These are phyloP conservation scores for Macropus fuliginosus DNA, from an alignment of 2,797 vertebrate genomes.

Conservation along the genomic window DNA sequence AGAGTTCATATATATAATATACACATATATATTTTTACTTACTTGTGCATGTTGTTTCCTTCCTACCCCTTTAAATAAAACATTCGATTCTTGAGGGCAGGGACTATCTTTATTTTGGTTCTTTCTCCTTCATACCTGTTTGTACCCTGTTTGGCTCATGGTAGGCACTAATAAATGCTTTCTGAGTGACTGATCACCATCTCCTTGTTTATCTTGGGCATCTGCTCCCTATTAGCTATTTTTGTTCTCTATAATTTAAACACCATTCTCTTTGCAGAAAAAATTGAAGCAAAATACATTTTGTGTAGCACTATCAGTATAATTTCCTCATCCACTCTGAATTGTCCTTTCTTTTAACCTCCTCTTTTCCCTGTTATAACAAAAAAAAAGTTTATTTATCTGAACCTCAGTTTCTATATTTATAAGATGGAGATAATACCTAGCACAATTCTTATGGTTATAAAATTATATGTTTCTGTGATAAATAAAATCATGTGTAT, in stretches of 20 bases:
- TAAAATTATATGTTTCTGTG: neutral
- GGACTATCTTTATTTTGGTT: neutral
- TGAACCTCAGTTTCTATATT: neutral
- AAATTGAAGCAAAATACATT: neutral
- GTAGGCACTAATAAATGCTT: neutral
- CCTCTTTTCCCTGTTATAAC: neutral
- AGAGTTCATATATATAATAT: too few species aligned
- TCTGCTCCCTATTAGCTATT: neutral
- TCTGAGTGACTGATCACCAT: neutral
- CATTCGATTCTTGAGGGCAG: neutral
- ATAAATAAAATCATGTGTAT: neutral
- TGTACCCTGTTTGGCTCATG: neutral
- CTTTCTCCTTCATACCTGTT: neutral
- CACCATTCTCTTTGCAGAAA: neutral
- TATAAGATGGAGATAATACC: neutral
- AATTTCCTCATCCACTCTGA: neutral
- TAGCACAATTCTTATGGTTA: neutral
- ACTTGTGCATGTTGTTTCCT: neutral
- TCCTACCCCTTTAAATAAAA: neutral
- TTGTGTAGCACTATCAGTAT: neutral
- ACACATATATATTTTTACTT: neutral
- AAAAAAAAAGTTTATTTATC: neutral
- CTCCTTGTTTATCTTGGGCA: neutral
- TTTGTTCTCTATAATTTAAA: neutral
- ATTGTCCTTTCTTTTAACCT: neutral